These are phyloP conservation scores for Barypeithes pellucidus DNA, from an alignment of 2,888 invertebrate species.

Conservation along the genomic window DNA sequence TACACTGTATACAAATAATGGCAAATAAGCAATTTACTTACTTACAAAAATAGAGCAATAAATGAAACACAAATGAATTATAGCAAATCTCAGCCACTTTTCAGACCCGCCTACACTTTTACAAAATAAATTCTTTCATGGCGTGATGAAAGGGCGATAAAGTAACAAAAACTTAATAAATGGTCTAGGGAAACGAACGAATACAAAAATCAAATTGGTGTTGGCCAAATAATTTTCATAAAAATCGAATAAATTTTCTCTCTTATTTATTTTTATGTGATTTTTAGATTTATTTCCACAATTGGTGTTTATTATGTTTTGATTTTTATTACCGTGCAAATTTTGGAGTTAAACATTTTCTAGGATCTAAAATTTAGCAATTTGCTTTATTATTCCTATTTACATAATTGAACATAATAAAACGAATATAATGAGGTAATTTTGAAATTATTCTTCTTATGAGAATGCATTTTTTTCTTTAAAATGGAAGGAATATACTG, in stretches of 20 bases:
- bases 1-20: too few species aligned
- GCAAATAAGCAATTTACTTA: neutral
- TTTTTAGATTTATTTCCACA: neutral
- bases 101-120: conserved; percentile 2
- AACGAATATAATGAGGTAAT: too few species aligned
- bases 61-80: neutral
- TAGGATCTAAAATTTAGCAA: too few species aligned
- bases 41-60: too few species aligned
- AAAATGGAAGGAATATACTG: neutral
- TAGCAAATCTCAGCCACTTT: neutral
- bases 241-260: conserved; percentile 44
- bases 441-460: too few species aligned
- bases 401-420: too few species aligned
- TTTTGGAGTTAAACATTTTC: neutral
- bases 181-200: conserved; percentile 43
- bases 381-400: too few species aligned
- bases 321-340: neutral
- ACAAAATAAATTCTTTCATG: conserved; percentile 40
- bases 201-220: conserved; percentile 43
- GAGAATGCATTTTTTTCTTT: too few species aligned
- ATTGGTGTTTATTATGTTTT: neutral
- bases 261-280: conserved; percentile 31
- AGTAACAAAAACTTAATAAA: conserved; percentile 50
- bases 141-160: conserved; percentile 51
- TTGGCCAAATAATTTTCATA: conserved; percentile 49